Evolutionary conservation across 2,113 vertebrate genomes (phyloP).

Genomic region (Pica pica): DNA sequence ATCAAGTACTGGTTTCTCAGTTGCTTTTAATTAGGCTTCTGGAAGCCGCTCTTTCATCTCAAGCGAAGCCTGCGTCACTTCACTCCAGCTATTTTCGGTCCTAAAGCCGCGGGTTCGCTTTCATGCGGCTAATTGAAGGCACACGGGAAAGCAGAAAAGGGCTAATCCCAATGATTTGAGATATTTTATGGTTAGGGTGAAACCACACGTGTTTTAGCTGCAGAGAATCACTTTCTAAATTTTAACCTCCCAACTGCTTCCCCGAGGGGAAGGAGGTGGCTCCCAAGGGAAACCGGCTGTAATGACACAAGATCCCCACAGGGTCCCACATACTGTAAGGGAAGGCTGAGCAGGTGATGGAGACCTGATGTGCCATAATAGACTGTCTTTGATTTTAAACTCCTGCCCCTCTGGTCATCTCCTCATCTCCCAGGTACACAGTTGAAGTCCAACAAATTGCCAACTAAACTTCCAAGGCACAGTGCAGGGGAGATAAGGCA

Average conservation of each 20-base stretch:
- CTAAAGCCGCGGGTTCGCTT: slow-evolving; percentile 78
- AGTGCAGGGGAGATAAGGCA: rapidly evolving
- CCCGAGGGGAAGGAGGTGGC: neutral
- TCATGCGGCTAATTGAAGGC: slow-evolving; percentile 82
- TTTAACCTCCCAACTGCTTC: slow-evolving; percentile 45
- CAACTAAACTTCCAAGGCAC: neutral
- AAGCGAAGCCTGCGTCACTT: slow-evolving; percentile 77
- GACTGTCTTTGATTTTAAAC: neutral
- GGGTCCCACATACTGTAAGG: neutral
- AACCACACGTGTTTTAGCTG: slow-evolving; percentile 67
- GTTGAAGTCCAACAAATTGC: neutral
- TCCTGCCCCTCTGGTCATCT: neutral
- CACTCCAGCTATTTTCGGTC: slow-evolving; percentile 77
- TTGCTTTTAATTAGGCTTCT: slow-evolving; percentile 94
- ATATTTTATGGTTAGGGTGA: slow-evolving; percentile 71
- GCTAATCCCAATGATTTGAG: slow-evolving; percentile 73
- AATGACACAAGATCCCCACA: neutral
- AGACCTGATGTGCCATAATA: neutral
- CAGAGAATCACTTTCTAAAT: slow-evolving; percentile 62
- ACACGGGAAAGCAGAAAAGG: slow-evolving; percentile 76
- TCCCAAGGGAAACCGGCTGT: neutral
- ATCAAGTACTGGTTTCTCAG: slow-evolving; percentile 84
- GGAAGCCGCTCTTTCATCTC: slow-evolving; percentile 85
- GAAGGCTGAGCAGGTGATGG: neutral
- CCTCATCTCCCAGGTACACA: neutral